A percentile compares a stretch with the other conserved stretches of the same genome.
Evolutionary conservation across 2,797 vertebrate species (phyloP).

Genomic region (Bradypus variegatus): DNA sequence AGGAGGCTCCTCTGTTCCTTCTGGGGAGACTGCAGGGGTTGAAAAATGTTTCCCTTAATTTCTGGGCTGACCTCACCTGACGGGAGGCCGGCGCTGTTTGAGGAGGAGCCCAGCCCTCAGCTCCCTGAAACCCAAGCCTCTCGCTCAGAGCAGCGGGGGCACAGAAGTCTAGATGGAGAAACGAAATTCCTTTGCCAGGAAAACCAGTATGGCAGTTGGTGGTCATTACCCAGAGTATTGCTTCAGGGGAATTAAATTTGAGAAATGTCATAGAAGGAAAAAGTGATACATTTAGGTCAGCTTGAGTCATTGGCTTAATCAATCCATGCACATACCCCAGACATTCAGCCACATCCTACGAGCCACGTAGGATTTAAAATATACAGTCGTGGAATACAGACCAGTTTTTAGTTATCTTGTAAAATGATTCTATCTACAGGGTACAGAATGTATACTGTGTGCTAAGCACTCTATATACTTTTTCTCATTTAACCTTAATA

Average conservation of each 20-base stretch:
- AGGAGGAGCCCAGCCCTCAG: not conserved
- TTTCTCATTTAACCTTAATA: not conserved
- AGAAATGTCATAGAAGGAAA: slow-evolving; percentile 23
- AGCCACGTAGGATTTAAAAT: not conserved
- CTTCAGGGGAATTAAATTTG: slow-evolving; percentile 37
- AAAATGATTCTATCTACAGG: not conserved
- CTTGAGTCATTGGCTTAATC: not conserved
- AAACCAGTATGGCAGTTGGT: slow-evolving; percentile 45
- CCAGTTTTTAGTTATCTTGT: not conserved
- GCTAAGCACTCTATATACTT: not conserved
- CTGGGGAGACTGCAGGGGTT: not conserved
- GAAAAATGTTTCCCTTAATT: slow-evolving; percentile 47
- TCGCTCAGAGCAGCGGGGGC: not conserved
- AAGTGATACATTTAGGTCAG: not conserved
- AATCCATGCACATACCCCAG: not conserved
- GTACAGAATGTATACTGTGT: not conserved
- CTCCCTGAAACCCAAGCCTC: not conserved
- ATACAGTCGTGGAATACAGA: not conserved
- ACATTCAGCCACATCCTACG: not conserved
- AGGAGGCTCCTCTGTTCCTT: not conserved
- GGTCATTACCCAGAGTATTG: slow-evolving; percentile 41
- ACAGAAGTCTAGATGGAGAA: not conserved
- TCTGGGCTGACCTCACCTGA: slow-evolving; percentile 52
- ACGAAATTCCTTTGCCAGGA: slow-evolving; percentile 41
- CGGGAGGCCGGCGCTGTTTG: not conserved